These are phyloP conservation scores for Zeuzera pyrina DNA, from an alignment of 2,888 invertebrate genomes.

Conservation along the genomic window DNA sequence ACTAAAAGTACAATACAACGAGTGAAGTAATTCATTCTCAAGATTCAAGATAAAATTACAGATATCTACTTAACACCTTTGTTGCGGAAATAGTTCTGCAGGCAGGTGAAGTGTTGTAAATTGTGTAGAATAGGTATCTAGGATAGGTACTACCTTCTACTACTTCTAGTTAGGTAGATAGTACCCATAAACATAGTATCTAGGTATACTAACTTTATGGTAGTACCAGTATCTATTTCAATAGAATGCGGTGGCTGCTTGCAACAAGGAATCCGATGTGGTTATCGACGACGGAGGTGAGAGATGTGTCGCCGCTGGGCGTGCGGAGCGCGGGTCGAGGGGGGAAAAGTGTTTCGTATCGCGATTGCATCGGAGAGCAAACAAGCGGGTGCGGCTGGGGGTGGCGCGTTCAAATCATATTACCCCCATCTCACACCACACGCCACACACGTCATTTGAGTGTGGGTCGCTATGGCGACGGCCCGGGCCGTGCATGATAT, in stretches of 20 bases:
- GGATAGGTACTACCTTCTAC: too few species aligned
- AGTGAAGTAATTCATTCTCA: too few species aligned
- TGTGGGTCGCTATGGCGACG: conserved; percentile 79
- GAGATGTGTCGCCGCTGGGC: conserved; percentile 50
- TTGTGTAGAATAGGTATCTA: too few species aligned
- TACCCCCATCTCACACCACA: conserved; percentile 55
- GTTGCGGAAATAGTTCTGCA: too few species aligned
- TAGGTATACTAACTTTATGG: too few species aligned
- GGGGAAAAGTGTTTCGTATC: conserved; percentile 46
- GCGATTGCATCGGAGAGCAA: conserved; percentile 74
- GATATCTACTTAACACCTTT: too few species aligned
- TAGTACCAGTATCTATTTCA: conserved; percentile 64
- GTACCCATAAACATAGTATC: conserved; percentile 41
- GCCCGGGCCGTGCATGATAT: conserved; percentile 75
- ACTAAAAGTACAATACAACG: too few species aligned
- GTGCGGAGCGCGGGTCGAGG: conserved; percentile 20
- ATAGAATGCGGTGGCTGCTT: conserved; percentile 65
- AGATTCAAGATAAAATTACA: too few species aligned
- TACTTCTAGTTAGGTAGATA: too few species aligned
- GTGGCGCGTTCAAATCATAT: conserved; percentile 69
- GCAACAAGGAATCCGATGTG: conserved; percentile 71
- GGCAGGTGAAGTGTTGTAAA: too few species aligned
- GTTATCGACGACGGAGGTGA: conserved; percentile 67
- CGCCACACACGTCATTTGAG: conserved; percentile 78
- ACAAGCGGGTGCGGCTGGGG: conserved; percentile 61